These are phyloP conservation scores for Neodiprion lecontei DNA, from an alignment of 1,140 invertebrate genomes.

Conservation along the genomic window DNA sequence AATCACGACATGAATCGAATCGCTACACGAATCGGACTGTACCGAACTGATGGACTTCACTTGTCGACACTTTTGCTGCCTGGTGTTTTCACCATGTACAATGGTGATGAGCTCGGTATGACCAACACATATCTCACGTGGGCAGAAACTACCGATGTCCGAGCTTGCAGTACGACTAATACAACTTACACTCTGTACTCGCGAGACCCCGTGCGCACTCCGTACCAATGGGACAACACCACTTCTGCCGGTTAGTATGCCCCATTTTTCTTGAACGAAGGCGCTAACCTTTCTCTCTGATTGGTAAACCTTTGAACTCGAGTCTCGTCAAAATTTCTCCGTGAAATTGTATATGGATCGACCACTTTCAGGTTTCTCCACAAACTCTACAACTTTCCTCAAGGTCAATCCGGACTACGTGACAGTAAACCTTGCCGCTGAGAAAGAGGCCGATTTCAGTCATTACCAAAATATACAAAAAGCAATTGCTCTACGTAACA, in stretches of 20 bases:
- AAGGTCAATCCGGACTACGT: not conserved
- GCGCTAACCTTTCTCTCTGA: not conserved
- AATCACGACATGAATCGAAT: slow-evolving; percentile 71
- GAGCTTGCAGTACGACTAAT: slow-evolving; percentile 60
- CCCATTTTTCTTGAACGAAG: not conserved
- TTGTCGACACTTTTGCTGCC: slow-evolving; percentile 65
- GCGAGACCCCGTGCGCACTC: slow-evolving; percentile 69
- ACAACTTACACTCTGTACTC: slow-evolving; percentile 58
- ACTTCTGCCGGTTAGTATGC: slow-evolving; percentile 63
- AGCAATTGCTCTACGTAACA: slow-evolving; percentile 43
- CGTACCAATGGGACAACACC: slow-evolving; percentile 73
- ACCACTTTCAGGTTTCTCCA: not conserved
- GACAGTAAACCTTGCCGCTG: not conserved
- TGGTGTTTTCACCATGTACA: slow-evolving; percentile 76
- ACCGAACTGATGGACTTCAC: slow-evolving; percentile 67
- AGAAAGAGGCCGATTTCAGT: slow-evolving; percentile 36
- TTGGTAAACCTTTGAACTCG: not conserved
- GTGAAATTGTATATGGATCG: too few relatives aligned
- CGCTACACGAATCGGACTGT: slow-evolving; percentile 63
- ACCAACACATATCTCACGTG: slow-evolving; percentile 64
- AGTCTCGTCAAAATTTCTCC: too few relatives aligned
- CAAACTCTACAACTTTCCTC: not conserved
- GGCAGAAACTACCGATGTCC: slow-evolving; percentile 63
- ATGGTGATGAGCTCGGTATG: slow-evolving; percentile 82
- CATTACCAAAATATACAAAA: slow-evolving; percentile 51